Base-by-base conservation (phyloP, 1,140 invertebrate species). In the Drosophila carrolli region DNA sequence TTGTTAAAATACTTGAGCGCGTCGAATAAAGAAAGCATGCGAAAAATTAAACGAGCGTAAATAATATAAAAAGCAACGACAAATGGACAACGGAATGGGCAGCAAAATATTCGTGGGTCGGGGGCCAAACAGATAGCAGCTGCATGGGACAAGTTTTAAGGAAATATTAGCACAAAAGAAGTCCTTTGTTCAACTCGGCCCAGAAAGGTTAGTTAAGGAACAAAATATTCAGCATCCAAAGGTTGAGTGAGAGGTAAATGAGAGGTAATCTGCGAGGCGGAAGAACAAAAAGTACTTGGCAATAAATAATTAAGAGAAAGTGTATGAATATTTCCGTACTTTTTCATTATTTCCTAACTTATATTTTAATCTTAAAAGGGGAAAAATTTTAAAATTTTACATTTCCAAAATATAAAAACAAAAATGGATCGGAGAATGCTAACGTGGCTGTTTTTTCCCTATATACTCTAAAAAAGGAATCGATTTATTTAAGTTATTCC, bases 11-110 rank as follows among this genome's bases (percentile, higher is more conserved):
- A 81, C 78, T 81, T 77, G 73, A 77, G 73, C 66, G 65, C 57
- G 72, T 59, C 58, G 59, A 65, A 76, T 61, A 61, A 72, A 71
- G 58, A 72, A 66, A 51, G 65, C 65, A 72, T 58, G 78, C 70
- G 58, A 81, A 81, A 81, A 81, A 81, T 73, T 81, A 81, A 81
- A 68, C 78, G 80, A 81, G 78, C 78, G 78, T 82, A 81, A 81
- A 81, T 77, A 82, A 81, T 73, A 81, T 73, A 73, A 81, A 66
- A 77, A 81, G 56, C 66, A 73, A 40, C 72, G 67, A 81, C 57
- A 76, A 81, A 81, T 81, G 78, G 63, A 60, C 72, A 75, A 43
- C 27, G 55, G 37, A 14, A n/a, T 5, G 27, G 53, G 13, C 23
- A 14, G 27, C 14, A 35, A 29, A 7, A 35, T 35, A 16, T 11